A percentile compares a stretch with the other conserved stretches of the same genome.
Evolutionary conservation across 64 coral and sea anemone genomes (phyloP).

Genomic region (Actinia tenebrosa): DNA sequence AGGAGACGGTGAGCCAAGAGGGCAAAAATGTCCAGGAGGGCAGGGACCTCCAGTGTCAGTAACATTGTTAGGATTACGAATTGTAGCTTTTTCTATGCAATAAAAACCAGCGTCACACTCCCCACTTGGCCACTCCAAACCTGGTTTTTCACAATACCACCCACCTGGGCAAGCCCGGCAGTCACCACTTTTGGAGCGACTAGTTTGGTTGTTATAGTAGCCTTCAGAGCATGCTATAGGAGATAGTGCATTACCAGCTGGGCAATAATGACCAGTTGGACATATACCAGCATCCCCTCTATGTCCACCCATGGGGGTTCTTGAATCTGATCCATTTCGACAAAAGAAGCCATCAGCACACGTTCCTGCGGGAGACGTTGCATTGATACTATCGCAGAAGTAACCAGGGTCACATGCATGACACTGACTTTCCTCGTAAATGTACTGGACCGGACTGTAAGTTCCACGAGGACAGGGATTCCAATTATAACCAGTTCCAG

Average conservation of each 20-base stretch:
- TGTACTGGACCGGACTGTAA: constrained; percentile 71
- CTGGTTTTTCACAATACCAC: constrained; percentile 74
- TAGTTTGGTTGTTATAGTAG: constrained; percentile 81
- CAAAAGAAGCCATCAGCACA: constrained; percentile 87
- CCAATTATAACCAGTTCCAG: constrained; percentile 78
- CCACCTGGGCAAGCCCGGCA: constrained; percentile 79
- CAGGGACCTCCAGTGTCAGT: constrained; percentile 85
- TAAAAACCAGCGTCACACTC: constrained; percentile 87
- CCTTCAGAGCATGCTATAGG: constrained; percentile 77
- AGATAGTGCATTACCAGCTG: constrained; percentile 50
- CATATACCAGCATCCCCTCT: constrained; percentile 94
- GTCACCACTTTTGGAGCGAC: constrained; percentile 35
- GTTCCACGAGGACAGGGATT: constrained; percentile 89
- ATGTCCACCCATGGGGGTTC: constrained; percentile 70
- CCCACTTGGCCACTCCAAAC: constrained; percentile 82
- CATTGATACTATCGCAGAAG: constrained; percentile 74
- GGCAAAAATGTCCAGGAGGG: constrained; percentile 79
- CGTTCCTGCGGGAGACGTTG: constrained; percentile 54
- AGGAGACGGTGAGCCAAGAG: constrained; percentile 67
- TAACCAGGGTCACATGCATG: constrained; percentile 70
- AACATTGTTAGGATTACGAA: constrained; percentile 66
- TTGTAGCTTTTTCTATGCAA: constrained; percentile 53
- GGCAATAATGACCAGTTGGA: constrained; percentile 80
- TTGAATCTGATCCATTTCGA: constrained; percentile 90
- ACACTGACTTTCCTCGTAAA: constrained; percentile 64